Evolutionary conservation across 2,113 vertebrate genomes (phyloP).

Genomic region (Aspidoscelis tigris): DNA sequence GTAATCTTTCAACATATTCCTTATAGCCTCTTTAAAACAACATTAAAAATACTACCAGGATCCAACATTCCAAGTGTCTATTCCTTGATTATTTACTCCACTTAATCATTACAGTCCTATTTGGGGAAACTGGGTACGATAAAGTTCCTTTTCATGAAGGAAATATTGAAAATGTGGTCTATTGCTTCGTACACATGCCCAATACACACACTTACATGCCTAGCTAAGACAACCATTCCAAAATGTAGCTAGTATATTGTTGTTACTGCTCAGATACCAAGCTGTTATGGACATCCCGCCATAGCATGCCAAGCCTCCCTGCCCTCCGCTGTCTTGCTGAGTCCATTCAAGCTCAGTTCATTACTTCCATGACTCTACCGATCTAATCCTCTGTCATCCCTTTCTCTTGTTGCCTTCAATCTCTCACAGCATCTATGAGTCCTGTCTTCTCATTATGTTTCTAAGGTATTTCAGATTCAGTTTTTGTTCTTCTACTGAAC

Average conservation of each 20-base stretch:
- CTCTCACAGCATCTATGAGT: too few species aligned
- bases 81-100: constrained; percentile 39
- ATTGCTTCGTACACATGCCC: constrained; percentile 14
- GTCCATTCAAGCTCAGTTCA: too few species aligned
- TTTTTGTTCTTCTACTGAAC: too few species aligned
- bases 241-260: not conserved
- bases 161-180: constrained; percentile 19
- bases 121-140: constrained; percentile 35
- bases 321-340: too few species aligned
- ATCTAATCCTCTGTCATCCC: too few species aligned
- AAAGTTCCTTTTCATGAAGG: constrained; percentile 42
- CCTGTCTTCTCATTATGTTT: too few species aligned
- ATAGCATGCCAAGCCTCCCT: too few species aligned
- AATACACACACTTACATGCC: not conserved
- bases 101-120: constrained; percentile 39
- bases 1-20: constrained; percentile 26
- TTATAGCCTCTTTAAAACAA: constrained; percentile 41
- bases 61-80: constrained; percentile 1
- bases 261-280: too few species aligned
- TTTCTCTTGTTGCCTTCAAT: too few species aligned
- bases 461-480: too few species aligned
- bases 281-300: too few species aligned
- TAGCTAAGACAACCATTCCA: not conserved
- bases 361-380: too few species aligned
- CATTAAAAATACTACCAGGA: constrained; percentile 37